phyloP scores from a whole-genome alignment of 2,888 invertebrate species.

The Meta bourneti region DNA sequence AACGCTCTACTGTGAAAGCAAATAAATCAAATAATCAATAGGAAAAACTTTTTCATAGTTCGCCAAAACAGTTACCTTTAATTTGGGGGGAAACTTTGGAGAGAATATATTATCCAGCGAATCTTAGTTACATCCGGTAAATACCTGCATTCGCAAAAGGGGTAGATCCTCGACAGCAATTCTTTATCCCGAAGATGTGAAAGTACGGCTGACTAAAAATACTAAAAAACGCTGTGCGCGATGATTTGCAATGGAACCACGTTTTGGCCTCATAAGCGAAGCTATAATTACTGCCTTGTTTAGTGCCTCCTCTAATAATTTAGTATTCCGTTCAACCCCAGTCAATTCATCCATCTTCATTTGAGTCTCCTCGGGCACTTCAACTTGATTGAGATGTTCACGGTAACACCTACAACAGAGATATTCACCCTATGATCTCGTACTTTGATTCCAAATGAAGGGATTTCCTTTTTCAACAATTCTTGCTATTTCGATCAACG shows the following conservation, averaged over 20 bases:
- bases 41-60: no score
- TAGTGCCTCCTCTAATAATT: constrained; percentile 30
- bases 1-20: no score
- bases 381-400: constrained; percentile 59
- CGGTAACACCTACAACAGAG: constrained; percentile 22
- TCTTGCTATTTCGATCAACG: no score
- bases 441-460: no score
- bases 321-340: constrained; percentile 44
- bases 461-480: no score
- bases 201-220: constrained; percentile 20
- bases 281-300: constrained; percentile 63
- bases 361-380: neutral
- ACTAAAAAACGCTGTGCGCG: constrained; percentile 24
- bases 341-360: constrained; percentile 53
- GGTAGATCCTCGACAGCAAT: constrained; percentile 11
- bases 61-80: no score
- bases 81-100: no score
- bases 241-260: constrained; percentile 43
- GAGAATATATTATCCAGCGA: neutral
- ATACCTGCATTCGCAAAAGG: constrained; percentile 25
- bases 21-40: no score
- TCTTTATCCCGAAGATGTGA: neutral
- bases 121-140: constrained; percentile 45
- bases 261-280: constrained; percentile 25
- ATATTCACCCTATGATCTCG: no score